These are phyloP conservation scores for Gila robusta DNA, from an alignment of 2,797 vertebrate species.

Conservation along the genomic window DNA sequence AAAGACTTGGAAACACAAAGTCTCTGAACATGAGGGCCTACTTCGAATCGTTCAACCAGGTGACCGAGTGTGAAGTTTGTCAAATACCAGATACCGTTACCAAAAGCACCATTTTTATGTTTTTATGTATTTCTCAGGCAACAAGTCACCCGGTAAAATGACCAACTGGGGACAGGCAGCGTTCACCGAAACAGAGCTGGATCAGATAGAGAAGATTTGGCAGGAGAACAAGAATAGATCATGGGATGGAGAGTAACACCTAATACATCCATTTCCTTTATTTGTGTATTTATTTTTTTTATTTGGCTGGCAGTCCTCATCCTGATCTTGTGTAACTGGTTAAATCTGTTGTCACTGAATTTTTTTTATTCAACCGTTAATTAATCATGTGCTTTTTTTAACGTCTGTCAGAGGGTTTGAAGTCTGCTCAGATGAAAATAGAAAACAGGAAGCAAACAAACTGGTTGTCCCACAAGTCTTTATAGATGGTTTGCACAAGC, in stretches of 20 bases:
- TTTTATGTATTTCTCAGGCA: conserved; percentile 78
- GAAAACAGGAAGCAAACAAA: too few relatives aligned
- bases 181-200: conserved; percentile 89
- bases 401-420: background rate
- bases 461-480: background rate
- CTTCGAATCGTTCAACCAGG: conserved; percentile 94
- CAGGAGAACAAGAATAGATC: conserved; percentile 84
- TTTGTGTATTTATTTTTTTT: background rate
- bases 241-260: conserved; percentile 71
- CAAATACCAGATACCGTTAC: background rate
- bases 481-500: background rate
- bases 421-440: background rate
- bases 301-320: background rate
- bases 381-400: background rate
- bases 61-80: conserved; percentile 63
- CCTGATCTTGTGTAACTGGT: background rate
- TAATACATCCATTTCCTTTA: background rate
- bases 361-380: background rate
- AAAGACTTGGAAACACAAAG: conserved; percentile 95
- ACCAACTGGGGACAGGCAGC: conserved; percentile 94
- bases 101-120: background rate
- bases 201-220: conserved; percentile 88
- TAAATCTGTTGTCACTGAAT: background rate
- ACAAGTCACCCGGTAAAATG: conserved; percentile 84
- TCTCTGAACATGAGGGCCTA: conserved; percentile 92